Base-by-base conservation (phyloP, 1,140 invertebrate genomes). In the Berghia stephanieae region DNA sequence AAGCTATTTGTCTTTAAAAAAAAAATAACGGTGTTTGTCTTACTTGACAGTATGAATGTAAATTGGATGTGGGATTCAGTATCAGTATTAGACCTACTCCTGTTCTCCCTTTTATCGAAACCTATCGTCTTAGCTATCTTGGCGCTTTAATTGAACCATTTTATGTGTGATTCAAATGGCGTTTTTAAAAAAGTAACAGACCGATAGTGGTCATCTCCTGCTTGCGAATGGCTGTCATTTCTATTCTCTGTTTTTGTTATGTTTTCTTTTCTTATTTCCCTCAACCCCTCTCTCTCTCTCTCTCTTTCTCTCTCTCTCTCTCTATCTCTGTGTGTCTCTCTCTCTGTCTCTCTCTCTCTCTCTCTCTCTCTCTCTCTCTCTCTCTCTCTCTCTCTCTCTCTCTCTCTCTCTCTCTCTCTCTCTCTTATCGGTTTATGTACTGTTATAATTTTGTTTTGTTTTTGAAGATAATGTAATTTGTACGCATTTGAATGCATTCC, bases 1-100 rank as follows among this genome's bases (percentile, higher is more conserved):
- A 82, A 82, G 78, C 78, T 82, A 82, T 80, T 82, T 82, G 80
- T 82, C 78, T 78, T 80, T 80, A 79, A 46, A 36, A 52, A 38
- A 69, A 69, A 24, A 24, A 49, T 31, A 31, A n/a, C 13, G 43
- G 46, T 31, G 60, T 63, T 21, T 43, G 18, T 31, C 18, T 42
- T 21, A 24, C 16, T 72, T 44, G 13, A 5, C 8, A 8, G 13
- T 16, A 8, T 34, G 44, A 5, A 49, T 21, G 21, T 13, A 55
- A 36, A 49, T 21, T 38, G 8, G 24, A 69, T 16, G 18, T 34
- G 31, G 18, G 67, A n/a, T 38, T 34, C 27, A 27, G 67, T 34
- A 31, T 18, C 13, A 31, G 13, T 16, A 13, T 13, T 8, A 10
- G 57, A 63, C 13, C 13, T 10, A 10, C 10, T 63, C 8, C 8